These are phyloP conservation scores for Thyatira batis DNA, from an alignment of 2,888 invertebrate genomes.

Conservation along the genomic window DNA sequence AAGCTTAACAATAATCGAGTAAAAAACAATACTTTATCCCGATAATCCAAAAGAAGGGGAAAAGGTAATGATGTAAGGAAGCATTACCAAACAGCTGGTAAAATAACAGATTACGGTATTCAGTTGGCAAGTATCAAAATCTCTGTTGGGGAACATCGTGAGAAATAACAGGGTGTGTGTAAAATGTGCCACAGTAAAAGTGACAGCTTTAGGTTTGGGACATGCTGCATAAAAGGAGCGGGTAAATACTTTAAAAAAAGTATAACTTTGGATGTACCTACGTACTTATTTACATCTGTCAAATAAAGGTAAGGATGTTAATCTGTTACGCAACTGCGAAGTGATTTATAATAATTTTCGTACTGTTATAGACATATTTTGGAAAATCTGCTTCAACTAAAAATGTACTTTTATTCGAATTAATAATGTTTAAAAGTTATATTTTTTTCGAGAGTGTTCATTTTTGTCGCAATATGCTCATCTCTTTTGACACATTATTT, in stretches of 20 bases:
- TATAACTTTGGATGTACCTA: too few relatives aligned
- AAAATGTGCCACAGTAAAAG: constrained; percentile 1
- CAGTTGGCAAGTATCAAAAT: neutral
- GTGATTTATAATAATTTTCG: too few relatives aligned
- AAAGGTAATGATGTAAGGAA: neutral
- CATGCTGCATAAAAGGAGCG: neutral
- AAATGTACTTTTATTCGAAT: too few relatives aligned
- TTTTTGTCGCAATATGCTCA: too few relatives aligned
- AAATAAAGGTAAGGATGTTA: too few relatives aligned
- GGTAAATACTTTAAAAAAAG: neutral
- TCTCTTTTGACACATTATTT: too few relatives aligned
- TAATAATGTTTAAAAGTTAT: too few relatives aligned
- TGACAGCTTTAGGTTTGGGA: neutral
- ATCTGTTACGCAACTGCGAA: too few relatives aligned
- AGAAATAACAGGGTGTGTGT: constrained; percentile 2
- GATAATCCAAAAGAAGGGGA: neutral
- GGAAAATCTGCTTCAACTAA: too few relatives aligned
- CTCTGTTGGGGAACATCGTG: neutral
- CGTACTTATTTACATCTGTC: too few relatives aligned
- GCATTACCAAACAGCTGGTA: neutral
- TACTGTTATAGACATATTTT: too few relatives aligned
- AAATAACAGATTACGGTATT: neutral
- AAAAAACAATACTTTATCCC: neutral
- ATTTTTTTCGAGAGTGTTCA: too few relatives aligned
- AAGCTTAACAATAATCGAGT: neutral